phyloP scores from a whole-genome alignment of 2,113 vertebrate genomes.

The Vombatus ursinus region DNA sequence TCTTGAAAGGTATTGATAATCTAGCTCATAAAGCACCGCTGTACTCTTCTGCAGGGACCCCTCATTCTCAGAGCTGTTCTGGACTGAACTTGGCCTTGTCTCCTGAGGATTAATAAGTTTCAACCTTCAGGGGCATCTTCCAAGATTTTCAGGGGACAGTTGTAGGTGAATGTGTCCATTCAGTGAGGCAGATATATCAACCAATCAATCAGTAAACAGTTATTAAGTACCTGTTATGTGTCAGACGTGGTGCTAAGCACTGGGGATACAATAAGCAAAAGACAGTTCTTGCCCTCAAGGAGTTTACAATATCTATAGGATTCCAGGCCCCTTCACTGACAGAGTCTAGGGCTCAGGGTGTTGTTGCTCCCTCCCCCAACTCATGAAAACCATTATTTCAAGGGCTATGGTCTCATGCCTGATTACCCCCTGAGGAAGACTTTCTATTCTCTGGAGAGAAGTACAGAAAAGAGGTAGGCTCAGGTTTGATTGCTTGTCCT shows the following conservation, averaged over 20 bases:
- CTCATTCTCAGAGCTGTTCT: not conserved
- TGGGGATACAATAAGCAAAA: no score
- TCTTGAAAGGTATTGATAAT: not conserved
- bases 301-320: not conserved
- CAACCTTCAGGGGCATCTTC: not conserved
- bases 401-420: not conserved
- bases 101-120: not conserved
- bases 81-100: not conserved
- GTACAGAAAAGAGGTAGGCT: not conserved
- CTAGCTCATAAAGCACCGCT: not conserved
- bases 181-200: not conserved
- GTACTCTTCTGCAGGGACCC: not conserved
- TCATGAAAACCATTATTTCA: not conserved
- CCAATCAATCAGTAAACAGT: no score
- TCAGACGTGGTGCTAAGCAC: no score
- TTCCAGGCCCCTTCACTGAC: not conserved
- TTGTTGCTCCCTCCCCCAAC: no score
- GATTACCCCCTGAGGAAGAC: not conserved
- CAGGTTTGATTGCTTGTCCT: no score
- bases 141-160: not conserved
- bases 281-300: no score
- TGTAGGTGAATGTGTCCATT: not conserved
- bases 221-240: no score
- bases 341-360: not conserved
- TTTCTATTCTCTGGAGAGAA: not conserved